Evolutionary conservation across 2,888 invertebrate genomes (phyloP).

Genomic region (Nephrotoma flavescens): DNA sequence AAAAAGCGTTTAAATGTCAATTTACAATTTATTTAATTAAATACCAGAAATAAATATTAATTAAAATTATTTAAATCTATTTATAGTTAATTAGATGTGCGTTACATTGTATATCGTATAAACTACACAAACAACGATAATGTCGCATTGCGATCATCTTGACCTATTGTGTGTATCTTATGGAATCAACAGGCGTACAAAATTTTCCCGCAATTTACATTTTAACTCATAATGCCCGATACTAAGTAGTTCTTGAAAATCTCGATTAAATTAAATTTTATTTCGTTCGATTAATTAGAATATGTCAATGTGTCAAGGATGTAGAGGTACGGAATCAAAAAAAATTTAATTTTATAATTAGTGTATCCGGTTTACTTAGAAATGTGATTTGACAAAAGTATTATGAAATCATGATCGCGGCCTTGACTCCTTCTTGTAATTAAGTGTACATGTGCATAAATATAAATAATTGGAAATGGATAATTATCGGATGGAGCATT

Average conservation of each 20-base stretch:
- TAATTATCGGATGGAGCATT: no score
- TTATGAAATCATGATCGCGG: background rate
- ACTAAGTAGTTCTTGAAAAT: background rate
- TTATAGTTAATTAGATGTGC: background rate
- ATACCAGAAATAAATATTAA: background rate
- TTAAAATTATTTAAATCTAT: background rate
- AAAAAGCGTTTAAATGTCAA: background rate
- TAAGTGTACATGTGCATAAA: no score
- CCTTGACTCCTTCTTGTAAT: background rate
- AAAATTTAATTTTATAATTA: background rate
- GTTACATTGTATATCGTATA: background rate
- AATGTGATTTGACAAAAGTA: background rate
- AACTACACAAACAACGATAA: background rate
- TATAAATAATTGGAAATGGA: no score
- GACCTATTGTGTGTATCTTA: background rate
- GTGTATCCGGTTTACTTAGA: background rate
- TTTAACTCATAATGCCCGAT: background rate
- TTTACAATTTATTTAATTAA: background rate
- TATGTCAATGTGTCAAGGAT: background rate
- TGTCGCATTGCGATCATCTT: background rate
- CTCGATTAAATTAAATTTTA: background rate
- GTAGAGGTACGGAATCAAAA: background rate
- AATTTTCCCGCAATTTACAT: background rate
- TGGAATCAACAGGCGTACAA: no score
- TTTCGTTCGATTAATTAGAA: background rate